phyloP scores from a whole-genome alignment of 2,797 vertebrate species.

The Danio aesculapii region DNA sequence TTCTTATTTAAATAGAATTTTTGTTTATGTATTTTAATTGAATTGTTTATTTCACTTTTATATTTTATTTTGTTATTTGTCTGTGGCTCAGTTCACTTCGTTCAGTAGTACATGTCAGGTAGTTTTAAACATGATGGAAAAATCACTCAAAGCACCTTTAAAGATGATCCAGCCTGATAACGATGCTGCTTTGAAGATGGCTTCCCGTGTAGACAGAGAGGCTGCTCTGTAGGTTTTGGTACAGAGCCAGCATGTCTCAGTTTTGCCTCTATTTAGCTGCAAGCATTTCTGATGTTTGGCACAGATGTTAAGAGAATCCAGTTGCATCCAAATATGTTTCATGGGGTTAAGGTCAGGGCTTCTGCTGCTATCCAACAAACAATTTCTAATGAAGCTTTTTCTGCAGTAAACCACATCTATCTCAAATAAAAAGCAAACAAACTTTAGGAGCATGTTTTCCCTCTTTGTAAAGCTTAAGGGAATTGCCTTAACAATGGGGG shows the following conservation, averaged over 20 bases:
- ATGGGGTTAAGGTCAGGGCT: slow-evolving; percentile 24
- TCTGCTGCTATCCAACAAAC: background rate
- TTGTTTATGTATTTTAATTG: too few relatives aligned
- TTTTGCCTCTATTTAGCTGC: slow-evolving; percentile 24
- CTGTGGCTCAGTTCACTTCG: background rate
- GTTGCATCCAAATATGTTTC: slow-evolving; percentile 16
- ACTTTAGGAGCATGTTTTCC: background rate
- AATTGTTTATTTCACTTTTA: too few relatives aligned
- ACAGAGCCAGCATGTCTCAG: background rate
- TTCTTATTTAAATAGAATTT: too few relatives aligned
- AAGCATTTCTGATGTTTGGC: slow-evolving; percentile 33
- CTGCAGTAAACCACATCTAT: background rate
- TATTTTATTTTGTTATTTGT: background rate
- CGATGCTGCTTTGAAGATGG: background rate
- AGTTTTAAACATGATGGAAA: background rate
- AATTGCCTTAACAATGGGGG: background rate
- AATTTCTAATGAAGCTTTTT: slow-evolving; percentile 7
- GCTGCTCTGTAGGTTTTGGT: slow-evolving; percentile 14
- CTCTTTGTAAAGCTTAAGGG: background rate
- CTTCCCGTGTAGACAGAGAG: background rate
- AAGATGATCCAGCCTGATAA: slow-evolving; percentile 7
- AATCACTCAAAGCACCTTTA: background rate
- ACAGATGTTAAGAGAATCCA: slow-evolving; percentile 7
- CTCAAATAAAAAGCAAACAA: background rate
- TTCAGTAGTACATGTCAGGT: background rate